Evolutionary conservation across 2,797 vertebrate species (phyloP), one percentile per base, ranked within the genome.

Genomic region (Petrocephalus sullivani): DNA sequence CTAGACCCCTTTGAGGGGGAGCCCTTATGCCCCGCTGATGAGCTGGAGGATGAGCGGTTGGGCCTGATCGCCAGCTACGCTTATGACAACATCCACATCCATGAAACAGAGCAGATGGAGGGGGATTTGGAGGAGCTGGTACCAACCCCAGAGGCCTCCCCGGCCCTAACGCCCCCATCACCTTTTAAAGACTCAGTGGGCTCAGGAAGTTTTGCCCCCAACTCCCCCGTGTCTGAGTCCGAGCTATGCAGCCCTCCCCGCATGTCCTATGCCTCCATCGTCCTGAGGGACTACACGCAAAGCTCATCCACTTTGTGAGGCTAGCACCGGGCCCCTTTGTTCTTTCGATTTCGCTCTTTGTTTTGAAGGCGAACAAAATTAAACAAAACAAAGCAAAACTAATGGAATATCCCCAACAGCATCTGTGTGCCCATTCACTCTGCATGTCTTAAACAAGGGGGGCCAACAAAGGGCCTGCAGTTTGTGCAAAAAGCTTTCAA

Each of bases 241-340:
- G 95, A 97, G 92, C 95, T 97, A 86, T 95, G 96, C 91, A 96
- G 94, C n/a, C 96, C 96, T 4, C 95, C 95, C 87, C 94, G 94
- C 88, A 95, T 95, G 33, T 92, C 94, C 94, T 98, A 98, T 87
- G 95, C 96, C 93, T 96, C 97, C 21, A 95, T 96, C 93, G 95
- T 97, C 90, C 94, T 98, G 92, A 95, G 92, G 89, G 97, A 99
- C 96, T 98, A 96, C 88, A 98, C 97, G 93, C 98, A 99, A 94
- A 99, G 97, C 95, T 99, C 98, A 0, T 99, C 98, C 86, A 99
- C 98, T 91, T 97, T 99, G 95, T 99, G 97, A 96, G 94, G 92
- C 92, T 56, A 49, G 49, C 61, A 75, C 9, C 49, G 46, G 56
- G 41, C 51, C 37, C n/a, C 53, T 14, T 10, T 86, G 90, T 91